Conservation (phyloP, 1,140 invertebrate species). For the Idris sp. region DNA sequence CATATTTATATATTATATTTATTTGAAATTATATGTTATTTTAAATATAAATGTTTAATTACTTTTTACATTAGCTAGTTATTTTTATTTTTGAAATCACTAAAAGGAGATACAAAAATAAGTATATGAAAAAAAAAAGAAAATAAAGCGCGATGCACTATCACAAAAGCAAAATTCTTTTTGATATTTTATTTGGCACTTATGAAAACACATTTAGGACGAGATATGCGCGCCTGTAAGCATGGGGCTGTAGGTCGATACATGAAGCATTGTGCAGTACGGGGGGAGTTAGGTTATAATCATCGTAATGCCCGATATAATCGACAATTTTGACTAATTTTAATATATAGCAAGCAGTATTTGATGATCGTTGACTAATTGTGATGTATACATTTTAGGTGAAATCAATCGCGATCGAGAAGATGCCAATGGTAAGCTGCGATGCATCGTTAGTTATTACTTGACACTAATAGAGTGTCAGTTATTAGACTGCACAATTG, state of each 20-base stretch:
- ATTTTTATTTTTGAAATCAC: no score
- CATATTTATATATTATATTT: no score
- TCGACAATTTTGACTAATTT: constrained; percentile 63
- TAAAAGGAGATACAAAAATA: no score
- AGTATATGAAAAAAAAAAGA: background rate
- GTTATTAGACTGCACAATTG: constrained; percentile 34
- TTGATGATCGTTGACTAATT: constrained; percentile 60
- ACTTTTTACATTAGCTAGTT: no score
- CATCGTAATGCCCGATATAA: constrained; percentile 61
- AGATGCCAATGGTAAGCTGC: constrained; percentile 79
- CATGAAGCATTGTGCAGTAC: constrained; percentile 69
- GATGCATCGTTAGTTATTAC: constrained; percentile 39
- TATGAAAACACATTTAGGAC: constrained; percentile 41
- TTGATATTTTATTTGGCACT: constrained; percentile 17
- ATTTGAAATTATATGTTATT: no score
- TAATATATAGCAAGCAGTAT: constrained; percentile 29
- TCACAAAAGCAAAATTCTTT: constrained; percentile 3
- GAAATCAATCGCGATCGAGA: constrained; percentile 80
- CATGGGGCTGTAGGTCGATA: constrained; percentile 73
- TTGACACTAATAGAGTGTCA: constrained; percentile 46
- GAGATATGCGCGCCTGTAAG: constrained; percentile 70
- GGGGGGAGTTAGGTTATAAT: constrained; percentile 66
- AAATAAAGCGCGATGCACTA: constrained; percentile 25
- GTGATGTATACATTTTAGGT: constrained; percentile 78
- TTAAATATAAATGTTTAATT: no score